A percentile compares a stretch with the other conserved stretches of the same genome.
phyloP scores from a whole-genome alignment of 2,888 invertebrate genomes.

The Meloe dianella region DNA sequence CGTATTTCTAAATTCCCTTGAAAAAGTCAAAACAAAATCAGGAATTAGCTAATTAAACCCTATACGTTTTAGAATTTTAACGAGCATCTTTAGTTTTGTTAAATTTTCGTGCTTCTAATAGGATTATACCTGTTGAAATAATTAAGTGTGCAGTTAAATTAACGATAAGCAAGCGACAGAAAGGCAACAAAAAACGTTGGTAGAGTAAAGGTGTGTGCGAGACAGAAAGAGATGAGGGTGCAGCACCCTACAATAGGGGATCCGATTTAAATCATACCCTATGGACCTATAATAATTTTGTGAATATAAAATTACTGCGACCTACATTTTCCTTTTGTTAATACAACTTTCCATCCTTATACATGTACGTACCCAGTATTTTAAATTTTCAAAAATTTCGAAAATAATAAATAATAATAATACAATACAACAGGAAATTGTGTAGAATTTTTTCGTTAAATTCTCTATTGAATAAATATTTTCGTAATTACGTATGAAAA shows the following conservation, averaged over 20 bases:
- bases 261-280: not conserved
- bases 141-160: slow-evolving; percentile 6
- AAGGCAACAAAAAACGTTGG: not conserved
- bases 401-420: too few species aligned
- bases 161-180: not conserved
- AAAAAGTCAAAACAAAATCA: not conserved
- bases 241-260: not conserved
- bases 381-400: not conserved
- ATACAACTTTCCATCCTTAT: not conserved
- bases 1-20: too few species aligned
- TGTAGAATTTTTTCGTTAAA: not conserved
- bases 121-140: slow-evolving; percentile 10
- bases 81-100: not conserved
- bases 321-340: slow-evolving; percentile 3
- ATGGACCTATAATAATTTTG: slow-evolving; percentile 9
- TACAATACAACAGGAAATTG: not conserved
- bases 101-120: not conserved
- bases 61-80: not conserved
- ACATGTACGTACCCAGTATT: not conserved
- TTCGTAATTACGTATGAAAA: not conserved
- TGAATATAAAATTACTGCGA: slow-evolving; percentile 7
- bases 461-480: not conserved
- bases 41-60: not conserved
- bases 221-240: not conserved
- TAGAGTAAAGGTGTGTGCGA: not conserved